These are phyloP conservation scores for Labeo catla DNA, from an alignment of 2,113 vertebrate genomes.

Conservation along the genomic window DNA sequence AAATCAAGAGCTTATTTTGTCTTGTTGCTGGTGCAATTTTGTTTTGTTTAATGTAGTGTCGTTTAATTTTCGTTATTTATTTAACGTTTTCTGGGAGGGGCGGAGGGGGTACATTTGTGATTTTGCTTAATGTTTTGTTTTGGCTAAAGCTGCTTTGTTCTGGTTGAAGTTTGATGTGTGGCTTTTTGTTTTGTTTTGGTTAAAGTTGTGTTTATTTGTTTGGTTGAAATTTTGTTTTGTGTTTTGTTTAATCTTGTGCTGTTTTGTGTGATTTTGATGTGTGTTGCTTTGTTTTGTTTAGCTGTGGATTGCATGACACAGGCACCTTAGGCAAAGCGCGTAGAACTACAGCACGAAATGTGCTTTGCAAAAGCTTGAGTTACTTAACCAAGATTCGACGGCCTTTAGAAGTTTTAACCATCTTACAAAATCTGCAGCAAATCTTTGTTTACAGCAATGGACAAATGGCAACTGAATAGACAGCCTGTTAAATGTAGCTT, in stretches of 20 bases:
- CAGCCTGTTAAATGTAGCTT: no score
- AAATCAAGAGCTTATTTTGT: not conserved
- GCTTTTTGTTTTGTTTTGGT: not conserved
- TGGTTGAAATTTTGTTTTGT: not conserved
- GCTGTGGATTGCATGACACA: constrained; percentile 20
- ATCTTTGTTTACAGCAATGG: no score
- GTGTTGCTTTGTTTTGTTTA: constrained; percentile 25
- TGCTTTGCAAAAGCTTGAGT: not conserved
- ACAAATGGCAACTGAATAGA: no score
- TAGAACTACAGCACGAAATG: no score
- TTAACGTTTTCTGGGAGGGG: no score
- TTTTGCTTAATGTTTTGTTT: not conserved
- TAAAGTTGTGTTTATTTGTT: not conserved
- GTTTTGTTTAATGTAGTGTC: not conserved
- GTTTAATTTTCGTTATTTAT: not conserved
- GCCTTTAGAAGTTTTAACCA: no score
- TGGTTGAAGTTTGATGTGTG: not conserved
- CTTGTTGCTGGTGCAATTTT: not conserved
- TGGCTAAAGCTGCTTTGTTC: not conserved
- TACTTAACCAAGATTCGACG: no score
- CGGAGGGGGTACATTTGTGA: no score
- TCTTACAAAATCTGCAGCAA: no score
- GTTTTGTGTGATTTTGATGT: not conserved
- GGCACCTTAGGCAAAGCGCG: no score
- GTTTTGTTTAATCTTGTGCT: not conserved